A percentile compares a stretch with the other conserved stretches of the same genome.
phyloP scores from a whole-genome alignment of 2,888 invertebrate genomes.

The Drosophila borborema region DNA sequence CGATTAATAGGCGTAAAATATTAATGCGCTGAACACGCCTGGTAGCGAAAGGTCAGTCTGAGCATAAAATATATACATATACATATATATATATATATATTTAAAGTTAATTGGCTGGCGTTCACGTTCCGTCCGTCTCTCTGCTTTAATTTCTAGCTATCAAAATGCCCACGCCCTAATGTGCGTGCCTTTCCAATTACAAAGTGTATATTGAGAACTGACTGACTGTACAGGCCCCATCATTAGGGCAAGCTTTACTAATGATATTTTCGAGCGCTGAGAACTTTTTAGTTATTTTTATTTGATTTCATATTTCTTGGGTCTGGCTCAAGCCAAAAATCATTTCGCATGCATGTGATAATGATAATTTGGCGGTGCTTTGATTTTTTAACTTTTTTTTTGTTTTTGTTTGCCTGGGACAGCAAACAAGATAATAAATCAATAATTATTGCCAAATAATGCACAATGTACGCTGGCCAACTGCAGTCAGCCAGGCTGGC shows the following conservation, averaged over 20 bases:
- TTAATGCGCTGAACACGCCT: conserved; percentile 73
- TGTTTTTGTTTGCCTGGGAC: conserved; percentile 31
- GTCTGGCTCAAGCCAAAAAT: conserved; percentile 1
- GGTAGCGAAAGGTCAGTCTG: conserved; percentile 55
- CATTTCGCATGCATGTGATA: conserved; percentile 67
- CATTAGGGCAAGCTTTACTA: conserved; percentile 67
- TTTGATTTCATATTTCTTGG: conserved; percentile 4
- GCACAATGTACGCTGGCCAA: conserved; percentile 14
- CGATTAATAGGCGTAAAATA: conserved; percentile 76
- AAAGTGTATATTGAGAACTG: conserved; percentile 15
- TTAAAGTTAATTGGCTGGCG: conserved; percentile 55
- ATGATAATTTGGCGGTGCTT: conserved; percentile 68
- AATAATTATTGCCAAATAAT: conserved; percentile 79
- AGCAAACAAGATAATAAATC: conserved; percentile 74
- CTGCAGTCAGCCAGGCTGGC: conserved; percentile 13
- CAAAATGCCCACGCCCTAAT: conserved; percentile 76
- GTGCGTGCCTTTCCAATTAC: conserved; percentile 79
- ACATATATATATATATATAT: conserved; percentile 3
- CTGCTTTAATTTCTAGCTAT: conserved; percentile 67
- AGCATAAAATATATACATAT: neutral
- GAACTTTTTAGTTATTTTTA: conserved; percentile 32
- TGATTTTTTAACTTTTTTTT: conserved; percentile 44
- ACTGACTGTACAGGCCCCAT: conserved; percentile 47
- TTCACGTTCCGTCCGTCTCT: conserved; percentile 7
- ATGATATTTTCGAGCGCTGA: conserved; percentile 55